Conservation (phyloP, 2,113 vertebrate species). For the rat (Rattus norvegicus) region DNA sequence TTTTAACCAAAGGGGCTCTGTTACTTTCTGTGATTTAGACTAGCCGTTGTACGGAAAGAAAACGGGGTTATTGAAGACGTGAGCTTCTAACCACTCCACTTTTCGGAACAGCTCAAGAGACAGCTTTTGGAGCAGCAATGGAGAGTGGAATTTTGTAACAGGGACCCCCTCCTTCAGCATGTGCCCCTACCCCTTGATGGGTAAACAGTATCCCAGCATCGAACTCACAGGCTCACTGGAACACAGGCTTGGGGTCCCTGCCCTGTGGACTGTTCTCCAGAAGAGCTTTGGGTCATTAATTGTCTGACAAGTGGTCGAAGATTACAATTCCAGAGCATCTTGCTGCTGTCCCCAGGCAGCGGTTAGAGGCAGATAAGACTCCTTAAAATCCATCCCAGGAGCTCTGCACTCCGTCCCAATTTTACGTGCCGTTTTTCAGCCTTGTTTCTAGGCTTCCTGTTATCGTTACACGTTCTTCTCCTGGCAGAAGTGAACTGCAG, state of each 20-base stretch:
- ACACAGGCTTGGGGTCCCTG: neutral
- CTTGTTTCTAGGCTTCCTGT: neutral
- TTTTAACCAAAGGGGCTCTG: neutral
- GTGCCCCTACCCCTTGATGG: neutral
- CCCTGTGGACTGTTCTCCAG: neutral
- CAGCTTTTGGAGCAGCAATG: neutral
- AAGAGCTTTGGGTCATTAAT: neutral
- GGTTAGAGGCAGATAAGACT: neutral
- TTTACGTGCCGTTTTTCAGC: neutral
- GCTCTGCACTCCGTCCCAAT: neutral
- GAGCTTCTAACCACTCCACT: neutral
- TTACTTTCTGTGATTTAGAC: neutral
- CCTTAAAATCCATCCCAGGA: neutral
- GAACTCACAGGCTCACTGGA: neutral
- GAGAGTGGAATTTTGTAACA: neutral
- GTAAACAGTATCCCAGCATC: neutral
- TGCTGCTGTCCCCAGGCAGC: neutral
- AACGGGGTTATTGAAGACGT: neutral
- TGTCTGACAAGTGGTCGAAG: neutral
- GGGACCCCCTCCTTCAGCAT: neutral
- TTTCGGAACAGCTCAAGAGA: neutral
- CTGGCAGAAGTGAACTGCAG: slow-evolving; percentile 30
- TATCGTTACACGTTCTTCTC: neutral
- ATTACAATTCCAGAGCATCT: neutral
- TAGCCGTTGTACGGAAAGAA: neutral